Percentiles rank a stretch among this genome's conserved stretches.
Evolutionary conservation across 2,888 invertebrate species (phyloP).

Genomic region (Andrena dorsata): DNA sequence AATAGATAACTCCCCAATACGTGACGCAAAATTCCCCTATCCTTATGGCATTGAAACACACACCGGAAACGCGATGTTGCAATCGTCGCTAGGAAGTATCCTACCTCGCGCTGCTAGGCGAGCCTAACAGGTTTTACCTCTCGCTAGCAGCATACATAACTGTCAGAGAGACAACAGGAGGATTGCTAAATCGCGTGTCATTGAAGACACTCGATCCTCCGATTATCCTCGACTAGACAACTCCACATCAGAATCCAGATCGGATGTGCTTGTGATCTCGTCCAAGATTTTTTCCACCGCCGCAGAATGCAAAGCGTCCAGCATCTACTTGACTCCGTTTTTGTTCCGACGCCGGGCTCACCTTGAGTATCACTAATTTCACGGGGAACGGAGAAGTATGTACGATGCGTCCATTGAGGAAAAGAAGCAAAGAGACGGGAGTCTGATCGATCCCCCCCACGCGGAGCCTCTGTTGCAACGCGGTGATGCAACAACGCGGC

Average conservation of each 20-base stretch:
- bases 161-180: background rate
- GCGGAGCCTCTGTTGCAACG: conserved; percentile 24
- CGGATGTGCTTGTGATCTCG: background rate
- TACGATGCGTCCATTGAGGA: conserved; percentile 28
- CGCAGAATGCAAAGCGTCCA: background rate
- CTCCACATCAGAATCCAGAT: background rate
- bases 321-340: background rate
- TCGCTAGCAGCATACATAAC: background rate
- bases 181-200: conserved; percentile 45
- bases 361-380: conserved; percentile 39
- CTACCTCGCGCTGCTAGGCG: conserved; percentile 29
- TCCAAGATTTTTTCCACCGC: background rate
- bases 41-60: conserved; percentile 3
- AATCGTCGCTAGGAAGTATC: conserved; percentile 50
- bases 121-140: conserved; percentile 27
- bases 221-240: conserved; percentile 23
- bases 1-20: background rate
- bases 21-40: background rate
- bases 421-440: conserved; percentile 11
- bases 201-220: conserved; percentile 31
- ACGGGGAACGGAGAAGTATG: conserved; percentile 16
- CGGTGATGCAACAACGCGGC: conserved; percentile 38
- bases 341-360: conserved; percentile 9
- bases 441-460: conserved; percentile 6
- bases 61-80: conserved; percentile 40